Base-by-base conservation (phyloP, 2,888 invertebrate genomes). In the Allolobophora icterica region DNA sequence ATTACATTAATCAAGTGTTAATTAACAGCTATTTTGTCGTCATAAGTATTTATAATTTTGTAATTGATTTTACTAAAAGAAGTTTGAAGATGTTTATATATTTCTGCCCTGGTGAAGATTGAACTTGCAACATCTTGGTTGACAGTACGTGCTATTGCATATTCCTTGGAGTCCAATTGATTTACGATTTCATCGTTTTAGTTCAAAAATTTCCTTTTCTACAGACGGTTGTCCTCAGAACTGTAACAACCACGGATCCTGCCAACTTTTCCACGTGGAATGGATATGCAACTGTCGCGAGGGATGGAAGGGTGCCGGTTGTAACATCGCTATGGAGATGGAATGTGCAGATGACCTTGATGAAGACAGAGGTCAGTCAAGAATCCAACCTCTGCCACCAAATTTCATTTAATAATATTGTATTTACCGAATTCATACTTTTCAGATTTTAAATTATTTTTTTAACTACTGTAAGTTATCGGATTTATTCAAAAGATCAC, bases 281-380 rank as follows among this genome's bases (percentile, higher is more conserved):
- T 99, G 99, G 96, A 97, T 97, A 92, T 99, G 99, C 96, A 97
- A 97, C 93, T 99, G 99, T 96, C 97, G 97, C 91, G 97, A 97
- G 92, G 98, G 98, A 92, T 99, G 98, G 98, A 98, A 98, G 89
- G 99, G 99, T 34, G 96, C 97, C 71, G 98, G 98, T 95, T 99
- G 99, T 96, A 97, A 98, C 94, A 97, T 99, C 93, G 97, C 98
- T 84, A 96, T 99, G 93, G 99, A 99, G 96, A 97, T 97, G 95
- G 97, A 97, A 94, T 99, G 99, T 96, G 97, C 97, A 95, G 99
- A 99, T 96, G 97, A 97, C 94, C 96, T 97, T 94, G 99, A 99
- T 96, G 99, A 99, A 96, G 99, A 99, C 96, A 97, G 97, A 96
- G 99, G 99, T 99, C 3, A 87, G 21, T 40, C n/a, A 87, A 45